These are phyloP conservation scores for Meriones unguiculatus DNA, from an alignment of 2,113 vertebrate genomes.

Conservation along the genomic window DNA sequence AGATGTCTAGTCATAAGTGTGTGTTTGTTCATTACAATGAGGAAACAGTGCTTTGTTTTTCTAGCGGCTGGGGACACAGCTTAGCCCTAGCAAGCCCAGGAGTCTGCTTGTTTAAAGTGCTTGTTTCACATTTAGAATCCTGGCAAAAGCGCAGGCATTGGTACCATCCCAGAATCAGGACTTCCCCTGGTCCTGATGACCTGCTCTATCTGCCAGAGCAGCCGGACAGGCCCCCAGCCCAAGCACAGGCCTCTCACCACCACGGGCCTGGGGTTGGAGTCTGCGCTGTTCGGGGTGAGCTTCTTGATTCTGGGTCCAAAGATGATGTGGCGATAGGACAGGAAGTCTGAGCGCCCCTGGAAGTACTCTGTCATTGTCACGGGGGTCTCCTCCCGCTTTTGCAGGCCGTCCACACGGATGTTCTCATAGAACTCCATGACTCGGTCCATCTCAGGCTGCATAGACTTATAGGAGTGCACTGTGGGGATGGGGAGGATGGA, in stretches of 20 bases:
- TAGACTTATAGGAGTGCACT: constrained; percentile 89
- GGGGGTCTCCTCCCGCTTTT: constrained; percentile 84
- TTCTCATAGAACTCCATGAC: constrained; percentile 90
- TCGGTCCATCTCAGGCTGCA: constrained; percentile 85
- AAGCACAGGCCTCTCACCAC: constrained; percentile 75
- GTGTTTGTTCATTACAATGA: background rate
- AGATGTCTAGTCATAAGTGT: background rate
- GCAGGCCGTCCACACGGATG: constrained; percentile 86
- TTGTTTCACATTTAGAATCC: background rate
- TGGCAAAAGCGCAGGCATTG: background rate
- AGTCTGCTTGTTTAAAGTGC: background rate
- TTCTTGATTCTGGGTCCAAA: constrained; percentile 81
- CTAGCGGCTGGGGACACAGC: background rate
- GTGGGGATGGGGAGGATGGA: rapidly evolving
- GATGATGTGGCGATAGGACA: constrained; percentile 84
- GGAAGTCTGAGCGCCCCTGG: constrained; percentile 88
- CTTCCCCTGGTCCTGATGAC: background rate
- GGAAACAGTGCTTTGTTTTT: background rate
- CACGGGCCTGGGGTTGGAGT: constrained; percentile 77
- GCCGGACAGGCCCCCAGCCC: background rate
- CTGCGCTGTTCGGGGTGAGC: background rate
- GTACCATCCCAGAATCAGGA: background rate
- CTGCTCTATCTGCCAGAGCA: background rate
- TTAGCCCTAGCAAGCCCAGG: background rate
- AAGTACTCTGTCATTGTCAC: constrained; percentile 89